These are phyloP conservation scores for Macheiramphus alcinus DNA, from an alignment of 2,113 vertebrate species.

Conservation along the genomic window DNA sequence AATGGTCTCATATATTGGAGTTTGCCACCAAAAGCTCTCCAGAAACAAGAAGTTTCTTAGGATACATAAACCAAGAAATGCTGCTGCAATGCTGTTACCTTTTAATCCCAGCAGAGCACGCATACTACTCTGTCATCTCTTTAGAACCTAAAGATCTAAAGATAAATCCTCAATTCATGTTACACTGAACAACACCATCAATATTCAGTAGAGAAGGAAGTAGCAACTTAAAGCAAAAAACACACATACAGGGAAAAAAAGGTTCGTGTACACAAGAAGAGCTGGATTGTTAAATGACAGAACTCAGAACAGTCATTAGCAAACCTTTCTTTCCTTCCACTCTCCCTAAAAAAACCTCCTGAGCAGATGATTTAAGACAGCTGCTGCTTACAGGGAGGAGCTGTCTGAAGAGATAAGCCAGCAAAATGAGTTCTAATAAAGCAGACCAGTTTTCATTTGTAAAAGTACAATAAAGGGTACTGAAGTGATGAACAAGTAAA, in stretches of 20 bases:
- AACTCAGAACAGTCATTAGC: not conserved
- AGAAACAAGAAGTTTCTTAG: not conserved
- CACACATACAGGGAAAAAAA: not conserved
- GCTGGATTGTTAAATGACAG: not conserved
- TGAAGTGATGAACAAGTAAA: not conserved
- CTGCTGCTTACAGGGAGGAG: not conserved
- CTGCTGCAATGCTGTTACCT: not conserved
- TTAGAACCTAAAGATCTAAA: not conserved
- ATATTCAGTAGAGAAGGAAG: not conserved
- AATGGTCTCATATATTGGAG: not conserved
- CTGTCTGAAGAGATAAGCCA: slow-evolving; percentile 20
- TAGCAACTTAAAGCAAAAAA: not conserved
- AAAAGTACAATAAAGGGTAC: not conserved
- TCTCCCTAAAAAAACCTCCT: not conserved
- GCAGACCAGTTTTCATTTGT: not conserved
- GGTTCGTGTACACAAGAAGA: not conserved
- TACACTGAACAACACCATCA: not conserved
- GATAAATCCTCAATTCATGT: not conserved
- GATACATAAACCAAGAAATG: not conserved
- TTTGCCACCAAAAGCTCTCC: not conserved
- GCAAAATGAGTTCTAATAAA: not conserved
- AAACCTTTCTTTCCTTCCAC: not conserved
- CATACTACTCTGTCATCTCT: not conserved
- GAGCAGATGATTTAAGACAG: slow-evolving; percentile 28
- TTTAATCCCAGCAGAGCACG: not conserved